Percentiles rank a stretch among this genome's conserved stretches.
phyloP scores from a whole-genome alignment of 2,888 invertebrate species.

The Napeogenes inachia region DNA sequence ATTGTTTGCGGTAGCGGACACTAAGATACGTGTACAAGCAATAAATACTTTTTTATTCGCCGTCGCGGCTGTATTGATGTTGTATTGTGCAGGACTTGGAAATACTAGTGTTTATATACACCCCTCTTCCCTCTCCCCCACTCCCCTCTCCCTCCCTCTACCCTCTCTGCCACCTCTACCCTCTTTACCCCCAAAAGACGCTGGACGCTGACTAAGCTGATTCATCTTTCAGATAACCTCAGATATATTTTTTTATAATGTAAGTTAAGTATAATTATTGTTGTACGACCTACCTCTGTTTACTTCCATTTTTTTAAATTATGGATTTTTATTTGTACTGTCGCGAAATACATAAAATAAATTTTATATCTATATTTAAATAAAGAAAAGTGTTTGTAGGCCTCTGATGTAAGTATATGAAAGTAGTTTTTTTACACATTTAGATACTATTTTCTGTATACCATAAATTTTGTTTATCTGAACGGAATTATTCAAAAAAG shows the following conservation, averaged over 20 bases:
- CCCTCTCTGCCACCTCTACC: too few relatives aligned
- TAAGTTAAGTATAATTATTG: too few relatives aligned
- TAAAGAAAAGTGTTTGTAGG: not conserved
- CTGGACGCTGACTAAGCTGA: too few relatives aligned
- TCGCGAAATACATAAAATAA: not conserved
- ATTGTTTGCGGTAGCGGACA: constrained; percentile 71
- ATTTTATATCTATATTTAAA: too few relatives aligned
- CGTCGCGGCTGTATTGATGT: constrained; percentile 65
- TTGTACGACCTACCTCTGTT: constrained; percentile 19
- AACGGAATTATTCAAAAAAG: too few relatives aligned
- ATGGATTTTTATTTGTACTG: not conserved
- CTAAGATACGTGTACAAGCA: constrained; percentile 74
- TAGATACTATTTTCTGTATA: not conserved
- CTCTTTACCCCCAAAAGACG: too few relatives aligned
- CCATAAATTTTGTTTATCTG: not conserved
- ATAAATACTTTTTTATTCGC: constrained; percentile 71
- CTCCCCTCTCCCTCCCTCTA: too few relatives aligned
- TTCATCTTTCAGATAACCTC: too few relatives aligned
- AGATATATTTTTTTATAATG: not conserved
- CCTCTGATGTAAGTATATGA: not conserved
- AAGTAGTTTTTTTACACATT: not conserved
- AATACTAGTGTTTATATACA: constrained; percentile 46
- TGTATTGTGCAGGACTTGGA: constrained; percentile 69
- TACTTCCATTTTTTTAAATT: constrained; percentile 18
- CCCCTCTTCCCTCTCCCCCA: too few relatives aligned